Conservation (phyloP, 92 coral and sea anemone species). For the Virgularia gustaviana region DNA sequence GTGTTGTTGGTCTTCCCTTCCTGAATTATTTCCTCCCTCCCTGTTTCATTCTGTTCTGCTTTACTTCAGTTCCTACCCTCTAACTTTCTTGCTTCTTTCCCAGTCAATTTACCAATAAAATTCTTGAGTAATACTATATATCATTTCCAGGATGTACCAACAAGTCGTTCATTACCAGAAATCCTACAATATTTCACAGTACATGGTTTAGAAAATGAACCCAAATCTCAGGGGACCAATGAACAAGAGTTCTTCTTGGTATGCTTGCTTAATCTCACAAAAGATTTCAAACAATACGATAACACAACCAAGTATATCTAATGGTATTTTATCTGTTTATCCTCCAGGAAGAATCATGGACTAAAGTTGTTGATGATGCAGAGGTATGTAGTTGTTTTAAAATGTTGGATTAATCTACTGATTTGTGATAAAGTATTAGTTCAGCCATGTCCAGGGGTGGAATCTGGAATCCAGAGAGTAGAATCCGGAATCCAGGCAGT, state of each 20-base stretch:
- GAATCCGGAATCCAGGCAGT: too few species aligned
- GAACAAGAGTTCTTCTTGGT: constrained; percentile 29
- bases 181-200: constrained; percentile 25
- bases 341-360: constrained; percentile 88
- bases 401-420: neutral
- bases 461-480: too few species aligned
- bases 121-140: neutral
- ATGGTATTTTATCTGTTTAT: neutral
- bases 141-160: neutral
- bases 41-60: neutral
- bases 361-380: constrained; percentile 67
- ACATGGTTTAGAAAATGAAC: constrained; percentile 24
- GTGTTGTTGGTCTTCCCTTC: too few species aligned
- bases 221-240: neutral
- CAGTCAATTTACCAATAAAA: too few species aligned
- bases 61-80: too few species aligned
- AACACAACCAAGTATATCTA: too few species aligned
- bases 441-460: too few species aligned
- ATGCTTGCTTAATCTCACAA: neutral
- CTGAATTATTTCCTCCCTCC: neutral
- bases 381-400: constrained; percentile 51
- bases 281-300: neutral
- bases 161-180: constrained; percentile 12
- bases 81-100: too few species aligned
- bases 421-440: too few species aligned